Percentiles rank a stretch among this genome's conserved stretches.
phyloP scores from a whole-genome alignment of 2,113 vertebrate genomes.

The Danionella cerebrum region DNA sequence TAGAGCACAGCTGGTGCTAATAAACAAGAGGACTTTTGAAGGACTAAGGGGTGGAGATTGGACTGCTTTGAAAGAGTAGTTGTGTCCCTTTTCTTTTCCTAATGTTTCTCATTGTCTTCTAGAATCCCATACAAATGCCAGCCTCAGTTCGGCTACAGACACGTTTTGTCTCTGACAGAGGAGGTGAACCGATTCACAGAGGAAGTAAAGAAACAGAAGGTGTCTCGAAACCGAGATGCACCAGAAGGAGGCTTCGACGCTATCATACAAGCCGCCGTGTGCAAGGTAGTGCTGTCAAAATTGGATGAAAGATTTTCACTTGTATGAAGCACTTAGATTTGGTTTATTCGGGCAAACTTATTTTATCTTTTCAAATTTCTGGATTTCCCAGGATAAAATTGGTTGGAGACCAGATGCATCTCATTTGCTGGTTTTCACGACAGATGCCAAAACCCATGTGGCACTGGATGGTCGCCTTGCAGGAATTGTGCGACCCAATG shows the following conservation, averaged over 20 bases:
- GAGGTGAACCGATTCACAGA: slow-evolving; percentile 88
- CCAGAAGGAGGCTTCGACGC: slow-evolving; percentile 96
- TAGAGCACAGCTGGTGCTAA: no score
- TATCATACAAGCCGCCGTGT: slow-evolving; percentile 93
- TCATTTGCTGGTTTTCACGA: slow-evolving; percentile 92
- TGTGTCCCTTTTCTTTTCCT: neutral
- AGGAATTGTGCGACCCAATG: slow-evolving; percentile 87
- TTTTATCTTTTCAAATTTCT: neutral
- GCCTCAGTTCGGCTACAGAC: slow-evolving; percentile 94
- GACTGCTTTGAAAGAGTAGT: neutral
- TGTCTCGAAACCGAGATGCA: slow-evolving; percentile 89
- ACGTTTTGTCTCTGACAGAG: slow-evolving; percentile 84
- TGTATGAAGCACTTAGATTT: neutral
- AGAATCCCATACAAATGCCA: slow-evolving; percentile 71
- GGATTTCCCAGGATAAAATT: slow-evolving; percentile 73
- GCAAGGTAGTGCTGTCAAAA: slow-evolving; percentile 63
- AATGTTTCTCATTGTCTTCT: neutral
- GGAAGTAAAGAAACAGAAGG: slow-evolving; percentile 86
- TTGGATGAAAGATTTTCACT: neutral
- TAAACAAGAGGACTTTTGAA: no score
- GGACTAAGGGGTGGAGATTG: neutral
- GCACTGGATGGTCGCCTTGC: slow-evolving; percentile 89
- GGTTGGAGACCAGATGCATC: slow-evolving; percentile 93
- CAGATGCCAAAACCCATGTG: slow-evolving; percentile 91
- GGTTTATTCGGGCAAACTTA: neutral